Percentiles rank a stretch among this genome's conserved stretches.
Conservation (phyloP, 2,888 invertebrate species). For the Drosophila merina region DNA sequence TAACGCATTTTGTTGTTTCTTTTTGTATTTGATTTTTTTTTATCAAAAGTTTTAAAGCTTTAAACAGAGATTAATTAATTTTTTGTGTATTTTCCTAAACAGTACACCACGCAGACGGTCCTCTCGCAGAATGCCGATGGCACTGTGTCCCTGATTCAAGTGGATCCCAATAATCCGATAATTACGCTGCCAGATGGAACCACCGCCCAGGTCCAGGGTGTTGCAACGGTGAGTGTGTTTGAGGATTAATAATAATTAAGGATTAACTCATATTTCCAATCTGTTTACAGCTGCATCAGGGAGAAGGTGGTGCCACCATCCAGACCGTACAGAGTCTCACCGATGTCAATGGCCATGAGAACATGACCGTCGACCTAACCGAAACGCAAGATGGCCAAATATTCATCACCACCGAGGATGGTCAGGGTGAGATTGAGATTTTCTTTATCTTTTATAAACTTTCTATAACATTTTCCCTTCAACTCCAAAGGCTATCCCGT, state of each 20-base stretch:
- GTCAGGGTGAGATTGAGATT: slow-evolving; percentile 88
- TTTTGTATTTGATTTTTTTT: neutral
- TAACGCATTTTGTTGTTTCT: slow-evolving; percentile 5
- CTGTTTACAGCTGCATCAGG: slow-evolving; percentile 87
- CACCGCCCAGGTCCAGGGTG: slow-evolving; percentile 95
- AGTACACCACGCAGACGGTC: slow-evolving; percentile 94
- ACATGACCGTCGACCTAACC: slow-evolving; percentile 95
- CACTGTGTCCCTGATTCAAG: slow-evolving; percentile 97
- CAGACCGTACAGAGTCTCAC: slow-evolving; percentile 89
- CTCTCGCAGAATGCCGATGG: slow-evolving; percentile 98
- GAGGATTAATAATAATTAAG: too few relatives aligned
- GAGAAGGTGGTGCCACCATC: slow-evolving; percentile 86
- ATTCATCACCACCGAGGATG: slow-evolving; percentile 97
- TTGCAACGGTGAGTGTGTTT: slow-evolving; percentile 80
- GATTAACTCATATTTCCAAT: neutral
- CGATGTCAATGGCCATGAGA: slow-evolving; percentile 89
- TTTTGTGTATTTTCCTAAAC: slow-evolving; percentile 61
- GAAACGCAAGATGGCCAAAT: slow-evolving; percentile 98
- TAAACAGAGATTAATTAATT: neutral
- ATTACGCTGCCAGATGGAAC: slow-evolving; percentile 98
- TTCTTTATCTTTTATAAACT: too few relatives aligned
- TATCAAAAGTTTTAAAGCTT: neutral
- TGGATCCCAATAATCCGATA: slow-evolving; percentile 96
- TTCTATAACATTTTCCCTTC: neutral
- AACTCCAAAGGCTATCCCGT: slow-evolving; percentile 86